Evolutionary conservation across 1,140 invertebrate genomes (phyloP), one percentile per base, ranked within the genome.

Genomic region (Drosophila rufa): DNA sequence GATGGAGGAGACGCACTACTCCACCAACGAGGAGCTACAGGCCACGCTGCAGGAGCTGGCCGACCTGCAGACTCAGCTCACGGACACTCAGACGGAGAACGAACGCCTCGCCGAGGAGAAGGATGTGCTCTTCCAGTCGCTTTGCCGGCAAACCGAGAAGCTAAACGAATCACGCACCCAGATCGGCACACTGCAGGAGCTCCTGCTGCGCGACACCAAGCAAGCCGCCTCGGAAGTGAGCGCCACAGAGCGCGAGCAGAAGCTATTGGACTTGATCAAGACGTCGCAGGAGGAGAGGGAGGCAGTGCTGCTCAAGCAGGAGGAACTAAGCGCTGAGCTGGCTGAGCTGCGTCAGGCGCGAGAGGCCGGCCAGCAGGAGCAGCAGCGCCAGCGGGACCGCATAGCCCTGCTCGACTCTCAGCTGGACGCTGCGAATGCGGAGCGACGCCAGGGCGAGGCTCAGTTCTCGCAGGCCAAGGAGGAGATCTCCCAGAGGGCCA

Each of bases 21-120:
- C 96, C 55, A 99, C 98, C n/a, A 98, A 97, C 92, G 98, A 99
- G 93, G 98, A 99, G 93, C 94, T 99, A 1, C 98, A 99, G 93
- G 98, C 98, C 0, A 99, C 98, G 0, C 94, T 99, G 46, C 98
- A 98, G 81, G 98, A 99, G 93, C 93, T 99, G 59, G 96, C 97
- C 40, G 98, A 99, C 93, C 94, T 99, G 38, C 97, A 97, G 93
- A 95, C 96, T 27, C 97, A 98, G 92, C 94, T 98, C 57, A 95
- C 95, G 9, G 97, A 98, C 86, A 94, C 98, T 3, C 97, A 98
- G 92, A 94, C 96, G 4, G 97, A 98, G 91, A 98, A 98, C 93
- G 96, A 98, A 80, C 94, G 96, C 67, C 94, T 99, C 17, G 94
- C 95, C 38, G 97, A 98, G 80, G 98, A 99, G 93, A 98, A 98